Evolutionary conservation across 2,113 vertebrate species (phyloP).

Genomic region (Anoura caudifer): DNA sequence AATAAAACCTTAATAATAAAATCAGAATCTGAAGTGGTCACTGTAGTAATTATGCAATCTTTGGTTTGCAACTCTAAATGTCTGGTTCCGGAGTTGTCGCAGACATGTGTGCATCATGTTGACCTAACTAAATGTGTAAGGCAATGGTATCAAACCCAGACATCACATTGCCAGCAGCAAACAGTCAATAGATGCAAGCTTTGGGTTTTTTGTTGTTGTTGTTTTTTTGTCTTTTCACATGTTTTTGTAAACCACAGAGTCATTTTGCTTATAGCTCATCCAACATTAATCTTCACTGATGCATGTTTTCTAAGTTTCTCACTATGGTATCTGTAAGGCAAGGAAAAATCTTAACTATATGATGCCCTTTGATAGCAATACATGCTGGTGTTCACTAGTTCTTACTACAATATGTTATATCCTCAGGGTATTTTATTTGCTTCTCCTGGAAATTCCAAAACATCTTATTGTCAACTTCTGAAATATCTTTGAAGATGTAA

Average conservation of each 20-base stretch:
- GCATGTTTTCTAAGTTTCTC: background rate
- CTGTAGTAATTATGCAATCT: background rate
- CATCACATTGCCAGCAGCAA: conserved; percentile 80
- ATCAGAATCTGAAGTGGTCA: background rate
- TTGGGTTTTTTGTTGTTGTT: no score
- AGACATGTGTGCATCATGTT: conserved; percentile 76
- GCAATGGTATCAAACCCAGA: conserved; percentile 55
- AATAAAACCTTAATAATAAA: background rate
- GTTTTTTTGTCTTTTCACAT: conserved; percentile 80
- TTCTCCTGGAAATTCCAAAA: background rate
- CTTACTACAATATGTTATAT: accelerated
- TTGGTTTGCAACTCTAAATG: conserved; percentile 65
- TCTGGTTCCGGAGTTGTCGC: conserved; percentile 57
- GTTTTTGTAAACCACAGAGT: conserved; percentile 78
- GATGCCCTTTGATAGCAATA: background rate
- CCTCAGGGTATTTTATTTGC: background rate
- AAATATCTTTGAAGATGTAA: background rate
- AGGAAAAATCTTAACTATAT: background rate
- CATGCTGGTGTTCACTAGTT: background rate
- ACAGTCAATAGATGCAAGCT: conserved; percentile 83
- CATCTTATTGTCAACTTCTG: background rate
- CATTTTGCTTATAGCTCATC: conserved; percentile 67
- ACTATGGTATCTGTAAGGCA: background rate
- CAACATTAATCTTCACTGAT: conserved; percentile 21
- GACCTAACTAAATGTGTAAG: conserved; percentile 79